These are phyloP conservation scores for Drosophila kambysellisi DNA, from an alignment of 2,888 invertebrate genomes.

Conservation along the genomic window DNA sequence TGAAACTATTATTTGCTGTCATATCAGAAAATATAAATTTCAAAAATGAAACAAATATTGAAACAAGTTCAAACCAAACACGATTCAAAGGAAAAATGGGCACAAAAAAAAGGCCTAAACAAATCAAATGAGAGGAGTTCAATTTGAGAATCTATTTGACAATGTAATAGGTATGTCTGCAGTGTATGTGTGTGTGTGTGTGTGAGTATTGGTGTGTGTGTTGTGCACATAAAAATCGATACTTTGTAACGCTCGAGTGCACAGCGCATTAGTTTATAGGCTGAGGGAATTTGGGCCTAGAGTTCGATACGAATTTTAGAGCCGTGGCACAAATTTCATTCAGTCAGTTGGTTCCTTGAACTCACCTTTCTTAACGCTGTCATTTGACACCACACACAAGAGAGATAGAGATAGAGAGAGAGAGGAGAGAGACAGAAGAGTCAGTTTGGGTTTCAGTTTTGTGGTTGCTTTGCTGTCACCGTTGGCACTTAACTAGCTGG, in stretches of 20 bases:
- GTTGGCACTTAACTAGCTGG: conserved; percentile 51
- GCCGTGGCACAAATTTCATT: conserved; percentile 37
- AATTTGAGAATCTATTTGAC: conserved; percentile 57
- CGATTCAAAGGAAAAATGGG: conserved; percentile 13
- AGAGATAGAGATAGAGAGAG: background rate
- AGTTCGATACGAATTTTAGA: conserved; percentile 38
- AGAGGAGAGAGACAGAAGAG: conserved; percentile 14
- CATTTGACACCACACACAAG: conserved; percentile 65
- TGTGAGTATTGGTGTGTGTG: conserved; percentile 29
- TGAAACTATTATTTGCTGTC: conserved; percentile 53
- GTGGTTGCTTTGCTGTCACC: conserved; percentile 38
- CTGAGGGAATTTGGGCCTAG: conserved; percentile 20
- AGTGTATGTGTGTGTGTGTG: conserved; percentile 16
- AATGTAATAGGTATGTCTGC: conserved; percentile 24
- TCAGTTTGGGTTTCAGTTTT: conserved; percentile 59
- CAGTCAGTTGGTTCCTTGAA: conserved; percentile 49
- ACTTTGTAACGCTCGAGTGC: conserved; percentile 51
- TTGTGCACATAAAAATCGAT: conserved; percentile 60
- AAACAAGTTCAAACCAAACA: conserved; percentile 42
- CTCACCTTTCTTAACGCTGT: conserved; percentile 55
- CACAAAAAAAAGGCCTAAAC: conserved; percentile 40
- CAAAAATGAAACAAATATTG: conserved; percentile 42
- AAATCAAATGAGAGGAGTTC: conserved; percentile 37
- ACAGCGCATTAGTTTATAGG: conserved; percentile 8
- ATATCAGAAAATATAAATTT: conserved; percentile 59